Conservation (phyloP, 2,113 vertebrate genomes). For the Formicarius rufipectus region DNA sequence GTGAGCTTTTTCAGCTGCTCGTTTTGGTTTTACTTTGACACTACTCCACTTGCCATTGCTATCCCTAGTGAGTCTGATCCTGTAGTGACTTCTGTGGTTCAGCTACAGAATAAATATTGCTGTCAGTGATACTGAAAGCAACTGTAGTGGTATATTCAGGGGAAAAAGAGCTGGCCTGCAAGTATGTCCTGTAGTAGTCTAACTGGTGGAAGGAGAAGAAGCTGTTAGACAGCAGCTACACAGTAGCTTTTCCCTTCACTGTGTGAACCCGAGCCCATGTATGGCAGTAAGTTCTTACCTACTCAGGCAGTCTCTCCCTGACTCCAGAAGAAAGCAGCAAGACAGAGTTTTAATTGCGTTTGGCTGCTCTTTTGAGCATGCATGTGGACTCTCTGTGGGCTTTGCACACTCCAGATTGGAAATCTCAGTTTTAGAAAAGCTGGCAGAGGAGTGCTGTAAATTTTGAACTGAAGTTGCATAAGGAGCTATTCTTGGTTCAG, state of each 20-base stretch:
- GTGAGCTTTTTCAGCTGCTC: not conserved
- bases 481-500: constrained; percentile 22
- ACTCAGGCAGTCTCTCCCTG: not conserved
- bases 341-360: not conserved
- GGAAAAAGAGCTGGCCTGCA: not conserved
- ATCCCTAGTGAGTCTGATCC: not conserved
- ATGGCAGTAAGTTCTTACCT: not conserved
- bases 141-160: not conserved
- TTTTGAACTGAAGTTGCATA: constrained; percentile 11
- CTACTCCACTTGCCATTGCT: not conserved
- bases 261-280: not conserved
- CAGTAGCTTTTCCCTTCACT: not conserved
- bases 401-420: not conserved
- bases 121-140: not conserved
- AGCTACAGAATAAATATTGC: not conserved
- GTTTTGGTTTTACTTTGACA: not conserved
- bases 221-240: not conserved
- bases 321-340: not conserved
- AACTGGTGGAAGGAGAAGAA: not conserved
- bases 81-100: not conserved
- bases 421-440: constrained; percentile 14
- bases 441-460: not conserved
- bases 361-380: constrained; percentile 10
- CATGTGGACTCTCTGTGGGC: not conserved
- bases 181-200: not conserved